These are phyloP conservation scores for Salvelinus fontinalis DNA, from an alignment of 2,113 vertebrate species.

Conservation along the genomic window DNA sequence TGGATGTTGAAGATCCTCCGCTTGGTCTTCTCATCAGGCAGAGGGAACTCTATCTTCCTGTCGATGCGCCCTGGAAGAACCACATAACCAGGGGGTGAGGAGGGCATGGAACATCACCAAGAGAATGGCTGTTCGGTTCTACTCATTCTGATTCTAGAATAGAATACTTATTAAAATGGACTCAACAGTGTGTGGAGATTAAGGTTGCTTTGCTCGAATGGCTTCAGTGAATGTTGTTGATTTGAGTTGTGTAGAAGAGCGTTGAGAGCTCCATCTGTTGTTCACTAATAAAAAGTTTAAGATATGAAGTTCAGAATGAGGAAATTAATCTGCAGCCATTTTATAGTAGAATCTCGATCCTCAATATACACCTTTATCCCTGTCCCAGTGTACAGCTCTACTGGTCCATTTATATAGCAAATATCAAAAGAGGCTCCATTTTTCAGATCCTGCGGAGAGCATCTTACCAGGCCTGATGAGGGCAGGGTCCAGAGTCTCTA, in stretches of 20 bases:
- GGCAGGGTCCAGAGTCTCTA: constrained; percentile 96
- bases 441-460: not conserved
- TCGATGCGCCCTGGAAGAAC: constrained; percentile 87
- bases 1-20: constrained; percentile 97
- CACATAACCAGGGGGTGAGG: not conserved
- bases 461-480: constrained; percentile 92
- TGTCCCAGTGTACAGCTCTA: not conserved
- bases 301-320: too few species aligned
- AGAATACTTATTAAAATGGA: not conserved
- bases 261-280: too few species aligned
- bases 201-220: not conserved
- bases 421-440: too few species aligned
- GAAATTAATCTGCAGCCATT: too few species aligned
- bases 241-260: not conserved
- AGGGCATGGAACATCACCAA: not conserved
- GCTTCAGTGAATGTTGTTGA: not conserved
- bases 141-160: not conserved
- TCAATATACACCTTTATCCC: not conserved
- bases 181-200: not conserved
- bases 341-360: not conserved
- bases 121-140: not conserved
- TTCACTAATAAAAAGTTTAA: too few species aligned
- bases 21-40: constrained; percentile 97
- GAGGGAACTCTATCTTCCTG: constrained; percentile 95
- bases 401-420: too few species aligned